Evolutionary conservation across 2,113 vertebrate species (phyloP).

Genomic region (Numida meleagris): DNA sequence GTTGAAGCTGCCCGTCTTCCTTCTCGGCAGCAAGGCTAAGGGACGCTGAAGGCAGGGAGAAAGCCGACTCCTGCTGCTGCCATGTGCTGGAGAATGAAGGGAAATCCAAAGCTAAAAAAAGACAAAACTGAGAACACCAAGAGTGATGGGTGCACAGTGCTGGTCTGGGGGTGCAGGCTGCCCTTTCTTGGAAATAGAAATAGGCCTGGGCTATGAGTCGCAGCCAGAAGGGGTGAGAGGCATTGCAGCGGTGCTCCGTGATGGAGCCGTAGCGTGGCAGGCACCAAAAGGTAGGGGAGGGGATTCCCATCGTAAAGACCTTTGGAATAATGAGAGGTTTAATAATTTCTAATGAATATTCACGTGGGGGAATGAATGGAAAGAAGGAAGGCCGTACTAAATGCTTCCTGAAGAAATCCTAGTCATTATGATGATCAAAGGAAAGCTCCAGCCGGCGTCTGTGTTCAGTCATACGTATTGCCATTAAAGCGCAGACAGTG

Average conservation of each 20-base stretch:
- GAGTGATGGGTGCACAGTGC: background rate
- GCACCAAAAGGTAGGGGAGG: background rate
- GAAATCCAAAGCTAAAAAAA: background rate
- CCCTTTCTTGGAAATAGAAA: background rate
- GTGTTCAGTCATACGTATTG: background rate
- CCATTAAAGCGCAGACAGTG: background rate
- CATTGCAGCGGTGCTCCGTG: background rate
- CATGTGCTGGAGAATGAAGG: rapidly evolving
- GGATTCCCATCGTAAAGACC: rapidly evolving
- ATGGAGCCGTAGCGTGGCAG: background rate
- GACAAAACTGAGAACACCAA: background rate
- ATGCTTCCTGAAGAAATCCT: background rate
- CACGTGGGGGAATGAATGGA: background rate
- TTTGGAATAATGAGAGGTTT: background rate
- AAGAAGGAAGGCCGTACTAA: background rate
- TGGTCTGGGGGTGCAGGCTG: background rate
- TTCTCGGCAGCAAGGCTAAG: background rate
- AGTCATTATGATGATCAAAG: background rate
- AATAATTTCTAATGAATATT: constrained; percentile 42
- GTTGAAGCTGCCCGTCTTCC: constrained; percentile 28
- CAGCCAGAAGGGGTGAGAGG: background rate
- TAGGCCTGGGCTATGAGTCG: background rate
- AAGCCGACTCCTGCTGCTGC: background rate
- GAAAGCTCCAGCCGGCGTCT: background rate
- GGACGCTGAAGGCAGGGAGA: constrained; percentile 18